phyloP scores from a whole-genome alignment of 2,888 invertebrate genomes.

The Drosophila maculinotata region DNA sequence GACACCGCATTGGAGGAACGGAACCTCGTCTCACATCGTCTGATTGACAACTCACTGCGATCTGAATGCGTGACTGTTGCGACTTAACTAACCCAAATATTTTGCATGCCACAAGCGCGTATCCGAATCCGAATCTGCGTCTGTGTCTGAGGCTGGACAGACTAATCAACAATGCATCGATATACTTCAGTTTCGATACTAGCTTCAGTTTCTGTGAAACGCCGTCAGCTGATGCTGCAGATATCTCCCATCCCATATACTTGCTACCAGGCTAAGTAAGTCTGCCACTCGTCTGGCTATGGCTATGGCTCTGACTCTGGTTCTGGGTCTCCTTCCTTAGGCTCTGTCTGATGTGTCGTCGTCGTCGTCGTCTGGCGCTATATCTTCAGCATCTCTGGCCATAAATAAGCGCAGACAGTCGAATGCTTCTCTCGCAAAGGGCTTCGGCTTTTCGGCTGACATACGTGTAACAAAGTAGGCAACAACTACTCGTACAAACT shows the following conservation, averaged over 20 bases:
- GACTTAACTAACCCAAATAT: constrained; percentile 60
- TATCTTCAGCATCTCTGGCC: constrained; percentile 82
- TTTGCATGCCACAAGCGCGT: constrained; percentile 34
- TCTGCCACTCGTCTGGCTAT: constrained; percentile 41
- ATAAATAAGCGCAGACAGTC: constrained; percentile 82
- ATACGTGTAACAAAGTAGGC: constrained; percentile 71
- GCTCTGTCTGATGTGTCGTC: constrained; percentile 43
- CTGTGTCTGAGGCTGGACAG: constrained; percentile 31
- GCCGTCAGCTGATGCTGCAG: constrained; percentile 61
- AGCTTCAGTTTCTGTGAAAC: constrained; percentile 51
- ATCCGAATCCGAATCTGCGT: constrained; percentile 4
- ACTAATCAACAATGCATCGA: constrained; percentile 75
- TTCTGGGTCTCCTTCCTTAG: constrained; percentile 10
- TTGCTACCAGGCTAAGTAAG: constrained; percentile 32
- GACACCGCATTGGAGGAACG: constrained; percentile 35
- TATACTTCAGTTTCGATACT: constrained; percentile 54
- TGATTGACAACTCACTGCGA: constrained; percentile 70
- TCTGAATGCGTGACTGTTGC: constrained; percentile 64
- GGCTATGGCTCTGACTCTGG: constrained; percentile 14
- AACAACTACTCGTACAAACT: constrained; percentile 23
- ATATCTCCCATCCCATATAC: constrained; percentile 35
- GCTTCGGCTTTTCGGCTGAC: constrained; percentile 54
- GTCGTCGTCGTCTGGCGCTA: constrained; percentile 80
- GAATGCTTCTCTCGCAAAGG: constrained; percentile 65
- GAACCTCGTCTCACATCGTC: too few relatives aligned